Conservation (phyloP, 2,888 invertebrate species). For the Ophraella communa region DNA sequence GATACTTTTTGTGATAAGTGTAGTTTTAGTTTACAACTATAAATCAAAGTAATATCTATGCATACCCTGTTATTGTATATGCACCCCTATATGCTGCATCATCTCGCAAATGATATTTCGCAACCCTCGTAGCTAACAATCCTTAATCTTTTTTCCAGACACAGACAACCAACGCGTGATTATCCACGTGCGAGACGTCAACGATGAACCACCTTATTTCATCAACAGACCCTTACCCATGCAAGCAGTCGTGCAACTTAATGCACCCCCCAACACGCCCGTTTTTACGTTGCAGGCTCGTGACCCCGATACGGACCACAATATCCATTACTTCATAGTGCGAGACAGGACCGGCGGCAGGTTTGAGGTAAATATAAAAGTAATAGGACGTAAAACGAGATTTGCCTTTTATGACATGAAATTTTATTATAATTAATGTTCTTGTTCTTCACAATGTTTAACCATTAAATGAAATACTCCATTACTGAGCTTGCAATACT, state of each 20-base stretch:
- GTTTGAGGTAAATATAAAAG: constrained; percentile 42
- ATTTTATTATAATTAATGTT: too few species aligned
- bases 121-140: not conserved
- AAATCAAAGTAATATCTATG: too few species aligned
- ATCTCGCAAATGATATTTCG: not conserved
- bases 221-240: constrained; percentile 96
- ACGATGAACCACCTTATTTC: constrained; percentile 97
- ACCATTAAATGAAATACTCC: too few species aligned
- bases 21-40: too few species aligned
- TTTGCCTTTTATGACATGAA: too few species aligned
- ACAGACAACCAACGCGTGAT: constrained; percentile 95
- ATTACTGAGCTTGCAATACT: too few species aligned
- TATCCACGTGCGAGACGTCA: constrained; percentile 93
- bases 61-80: too few species aligned
- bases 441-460: too few species aligned
- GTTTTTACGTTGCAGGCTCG: constrained; percentile 97
- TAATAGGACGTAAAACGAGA: too few species aligned
- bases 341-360: constrained; percentile 83
- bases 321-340: constrained; percentile 95
- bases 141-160: constrained; percentile 64
- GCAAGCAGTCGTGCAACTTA: constrained; percentile 95
- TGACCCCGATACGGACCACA: constrained; percentile 95
- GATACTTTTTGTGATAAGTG: too few species aligned
- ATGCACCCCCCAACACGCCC: constrained; percentile 93
- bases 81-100: not conserved